These are phyloP conservation scores for Ahaetulla prasina DNA, from an alignment of 2,113 vertebrate genomes.

Conservation along the genomic window DNA sequence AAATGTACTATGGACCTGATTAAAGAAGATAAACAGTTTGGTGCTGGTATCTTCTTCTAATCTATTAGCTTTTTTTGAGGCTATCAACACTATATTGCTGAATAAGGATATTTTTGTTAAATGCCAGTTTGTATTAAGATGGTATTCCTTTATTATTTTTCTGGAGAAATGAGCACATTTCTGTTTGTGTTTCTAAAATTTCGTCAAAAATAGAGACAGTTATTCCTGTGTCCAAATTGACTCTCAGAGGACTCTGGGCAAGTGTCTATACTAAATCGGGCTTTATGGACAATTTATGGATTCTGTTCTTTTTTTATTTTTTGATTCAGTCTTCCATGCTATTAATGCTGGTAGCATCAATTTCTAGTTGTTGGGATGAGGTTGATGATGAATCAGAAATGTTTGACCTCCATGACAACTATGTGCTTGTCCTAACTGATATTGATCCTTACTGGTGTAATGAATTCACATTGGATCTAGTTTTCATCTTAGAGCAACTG, in stretches of 20 bases:
- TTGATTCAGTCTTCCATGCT: not conserved
- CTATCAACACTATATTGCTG: not conserved
- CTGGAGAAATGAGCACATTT: not conserved
- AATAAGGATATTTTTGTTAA: not conserved
- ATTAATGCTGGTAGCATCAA: not conserved
- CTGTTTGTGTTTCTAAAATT: not conserved
- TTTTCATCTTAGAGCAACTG: not conserved
- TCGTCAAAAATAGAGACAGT: not conserved
- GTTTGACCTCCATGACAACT: not conserved
- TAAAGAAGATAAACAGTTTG: not conserved
- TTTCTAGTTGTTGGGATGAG: not conserved
- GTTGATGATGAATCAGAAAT: not conserved
- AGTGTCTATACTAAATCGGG: not conserved
- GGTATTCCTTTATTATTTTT: not conserved
- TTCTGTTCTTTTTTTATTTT: not conserved
- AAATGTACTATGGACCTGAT: not conserved
- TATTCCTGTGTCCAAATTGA: not conserved
- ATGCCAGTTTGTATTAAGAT: not conserved
- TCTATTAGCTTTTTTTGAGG: not conserved
- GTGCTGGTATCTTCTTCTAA: not conserved
- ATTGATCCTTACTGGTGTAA: not conserved
- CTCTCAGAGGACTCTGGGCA: not conserved
- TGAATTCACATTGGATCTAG: not conserved
- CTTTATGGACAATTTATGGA: not conserved
- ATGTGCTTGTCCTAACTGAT: not conserved